Evolutionary conservation across 2,797 vertebrate genomes (phyloP), one percentile per base, ranked within the genome.

Genomic region (Muscicapa striata): DNA sequence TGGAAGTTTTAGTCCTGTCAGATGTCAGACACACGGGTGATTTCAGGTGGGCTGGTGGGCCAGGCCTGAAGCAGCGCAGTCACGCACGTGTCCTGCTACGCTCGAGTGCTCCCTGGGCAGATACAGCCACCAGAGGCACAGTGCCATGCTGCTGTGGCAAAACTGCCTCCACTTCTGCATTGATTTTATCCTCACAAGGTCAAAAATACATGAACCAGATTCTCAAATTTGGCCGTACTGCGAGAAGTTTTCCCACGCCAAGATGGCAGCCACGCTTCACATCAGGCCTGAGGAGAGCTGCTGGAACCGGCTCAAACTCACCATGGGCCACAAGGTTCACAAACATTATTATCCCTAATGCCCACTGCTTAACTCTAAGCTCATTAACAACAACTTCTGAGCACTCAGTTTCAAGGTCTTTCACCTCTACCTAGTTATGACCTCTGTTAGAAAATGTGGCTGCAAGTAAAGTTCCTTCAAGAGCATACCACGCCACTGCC

Each of bases 51-150:
- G 46, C 45, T n/a, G 41, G 16, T 26, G 38, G 41, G 58, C 57
- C n/a, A 2, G 45, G 34, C 26, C 54, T 10, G 32, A 1, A 30
- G 58, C 36, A 16, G 45, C 0, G 0, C 6, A 20, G 52, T n/a
- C 11, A 2, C 24, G 3, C 0, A 0, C 0, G 0, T 17, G 34
- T 16, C 30, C 40, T 8, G 3, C 2, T 1, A 2, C 4, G 1
- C 51, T 10, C 0, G 40, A 0, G 8, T 6, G 32, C 27, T 51
- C 11, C n/a, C 68, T 18, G 23, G 24, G 17, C 1, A 16, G 30
- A 24, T 1, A 1, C 0, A 45, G 15, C n/a, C 6, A 41, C n/a
- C 58, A 79, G n/a, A 87, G 36, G 30, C 15, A 86, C 52, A 26
- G n/a, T 29, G 10, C 40, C 19, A 6, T 2, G 22, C 57, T 64